Percentiles rank a stretch among this genome's conserved stretches.
Conservation (phyloP, 2,797 vertebrate genomes). For the Pipistrellus pygmaeus region DNA sequence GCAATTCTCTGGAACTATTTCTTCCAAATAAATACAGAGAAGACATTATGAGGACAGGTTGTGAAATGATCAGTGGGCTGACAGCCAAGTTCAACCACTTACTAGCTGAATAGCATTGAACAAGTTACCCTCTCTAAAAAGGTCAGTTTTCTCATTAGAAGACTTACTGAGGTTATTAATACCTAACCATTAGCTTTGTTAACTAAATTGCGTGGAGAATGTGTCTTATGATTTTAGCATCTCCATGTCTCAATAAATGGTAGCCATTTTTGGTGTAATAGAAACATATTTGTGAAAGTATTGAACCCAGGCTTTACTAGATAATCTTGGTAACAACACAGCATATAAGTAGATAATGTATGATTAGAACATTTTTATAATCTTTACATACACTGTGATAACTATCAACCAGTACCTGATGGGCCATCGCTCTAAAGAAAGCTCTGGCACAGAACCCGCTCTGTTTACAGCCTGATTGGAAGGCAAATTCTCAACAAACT, state of each 20-base stretch:
- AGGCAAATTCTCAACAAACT: not conserved
- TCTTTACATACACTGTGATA: not conserved
- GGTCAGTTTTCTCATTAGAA: not conserved
- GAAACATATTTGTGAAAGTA: constrained; percentile 20
- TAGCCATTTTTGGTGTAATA: not conserved
- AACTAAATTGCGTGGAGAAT: constrained; percentile 12
- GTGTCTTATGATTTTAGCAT: not conserved
- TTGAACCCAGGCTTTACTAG: not conserved
- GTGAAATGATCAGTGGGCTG: not conserved
- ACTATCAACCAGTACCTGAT: not conserved
- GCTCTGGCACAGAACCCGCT: not conserved
- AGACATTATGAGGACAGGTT: not conserved
- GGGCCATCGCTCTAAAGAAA: not conserved
- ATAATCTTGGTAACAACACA: not conserved
- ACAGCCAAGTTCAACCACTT: constrained; percentile 14
- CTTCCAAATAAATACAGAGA: not conserved
- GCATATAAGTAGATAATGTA: not conserved
- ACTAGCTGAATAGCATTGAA: not conserved
- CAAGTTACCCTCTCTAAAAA: not conserved
- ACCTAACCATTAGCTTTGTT: not conserved
- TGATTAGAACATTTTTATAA: not conserved
- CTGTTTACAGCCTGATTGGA: not conserved
- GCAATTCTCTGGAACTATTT: not conserved
- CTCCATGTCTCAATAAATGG: not conserved
- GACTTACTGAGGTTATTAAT: not conserved